These are phyloP conservation scores for Neoitamus cyanurus DNA, from an alignment of 2,888 invertebrate genomes.

Conservation along the genomic window DNA sequence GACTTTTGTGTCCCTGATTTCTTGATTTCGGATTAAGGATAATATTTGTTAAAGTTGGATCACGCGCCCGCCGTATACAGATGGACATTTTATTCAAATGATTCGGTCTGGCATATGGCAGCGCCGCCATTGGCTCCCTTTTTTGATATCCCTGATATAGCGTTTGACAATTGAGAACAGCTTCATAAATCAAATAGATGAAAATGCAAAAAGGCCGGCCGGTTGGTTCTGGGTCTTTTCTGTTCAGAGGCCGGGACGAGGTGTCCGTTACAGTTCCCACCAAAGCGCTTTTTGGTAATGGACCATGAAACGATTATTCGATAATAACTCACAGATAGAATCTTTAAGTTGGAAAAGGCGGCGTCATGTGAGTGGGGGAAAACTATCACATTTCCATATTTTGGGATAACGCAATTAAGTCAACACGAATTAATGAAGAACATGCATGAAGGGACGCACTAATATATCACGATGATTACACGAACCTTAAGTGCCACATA, in stretches of 20 bases:
- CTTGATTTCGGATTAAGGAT: constrained; percentile 34
- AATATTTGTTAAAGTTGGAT: constrained; percentile 41
- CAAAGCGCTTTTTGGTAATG: not conserved
- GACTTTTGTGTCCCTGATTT: constrained; percentile 43
- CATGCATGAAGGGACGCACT: not conserved
- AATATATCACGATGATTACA: not conserved
- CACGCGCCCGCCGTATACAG: constrained; percentile 45
- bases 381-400: no score
- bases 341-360: no score
- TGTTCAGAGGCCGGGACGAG: not conserved
- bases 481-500: not conserved
- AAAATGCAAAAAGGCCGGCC: constrained; percentile 21
- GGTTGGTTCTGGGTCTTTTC: not conserved
- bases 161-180: constrained; percentile 30
- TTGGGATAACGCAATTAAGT: not conserved
- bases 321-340: not conserved
- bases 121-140: not conserved
- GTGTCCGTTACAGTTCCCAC: not conserved
- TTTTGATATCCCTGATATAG: constrained; percentile 36
- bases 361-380: not conserved
- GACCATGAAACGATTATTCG: constrained; percentile 26
- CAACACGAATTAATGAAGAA: no score
- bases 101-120: constrained; percentile 22
- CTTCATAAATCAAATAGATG: constrained; percentile 23
- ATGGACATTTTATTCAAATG: constrained; percentile 47